Conservation (phyloP, 2,888 invertebrate genomes). For the Salticus scenicus region DNA sequence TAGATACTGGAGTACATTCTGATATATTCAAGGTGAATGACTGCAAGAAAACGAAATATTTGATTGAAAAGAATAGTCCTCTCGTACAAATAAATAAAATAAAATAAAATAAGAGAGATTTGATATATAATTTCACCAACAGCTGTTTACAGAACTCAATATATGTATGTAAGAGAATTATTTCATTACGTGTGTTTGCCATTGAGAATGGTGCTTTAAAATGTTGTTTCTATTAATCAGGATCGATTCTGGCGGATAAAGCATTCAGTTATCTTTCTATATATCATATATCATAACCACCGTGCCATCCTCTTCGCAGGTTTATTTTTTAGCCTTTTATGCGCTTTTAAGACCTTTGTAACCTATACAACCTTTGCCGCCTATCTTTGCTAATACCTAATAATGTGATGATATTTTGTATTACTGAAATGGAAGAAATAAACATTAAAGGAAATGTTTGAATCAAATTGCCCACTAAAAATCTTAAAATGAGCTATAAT, state of each 20-base stretch:
- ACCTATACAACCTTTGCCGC: conserved; percentile 29
- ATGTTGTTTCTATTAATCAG: conserved; percentile 4
- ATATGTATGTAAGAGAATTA: background rate
- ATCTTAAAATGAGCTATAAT: background rate
- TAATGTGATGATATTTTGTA: background rate
- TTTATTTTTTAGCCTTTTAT: conserved; percentile 32
- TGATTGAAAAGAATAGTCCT: too few relatives aligned
- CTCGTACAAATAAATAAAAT: too few relatives aligned
- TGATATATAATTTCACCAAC: too few relatives aligned
- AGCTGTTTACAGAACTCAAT: background rate
- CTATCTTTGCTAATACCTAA: conserved; percentile 1
- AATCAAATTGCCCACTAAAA: background rate
- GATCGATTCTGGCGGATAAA: conserved; percentile 37
- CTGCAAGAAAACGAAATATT: too few relatives aligned
- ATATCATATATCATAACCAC: conserved; percentile 22
- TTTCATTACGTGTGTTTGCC: background rate
- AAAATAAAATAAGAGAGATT: too few relatives aligned
- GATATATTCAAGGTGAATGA: too few relatives aligned
- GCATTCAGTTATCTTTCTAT: conserved; percentile 29
- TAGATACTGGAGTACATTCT: too few relatives aligned
- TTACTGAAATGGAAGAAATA: background rate
- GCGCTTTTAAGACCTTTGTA: conserved; percentile 27
- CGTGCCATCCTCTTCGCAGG: conserved; percentile 25
- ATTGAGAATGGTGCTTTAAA: conserved; percentile 59
- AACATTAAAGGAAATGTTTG: too few relatives aligned